Conservation (phyloP, 2,888 invertebrate genomes). For the Tipula vernalis region DNA sequence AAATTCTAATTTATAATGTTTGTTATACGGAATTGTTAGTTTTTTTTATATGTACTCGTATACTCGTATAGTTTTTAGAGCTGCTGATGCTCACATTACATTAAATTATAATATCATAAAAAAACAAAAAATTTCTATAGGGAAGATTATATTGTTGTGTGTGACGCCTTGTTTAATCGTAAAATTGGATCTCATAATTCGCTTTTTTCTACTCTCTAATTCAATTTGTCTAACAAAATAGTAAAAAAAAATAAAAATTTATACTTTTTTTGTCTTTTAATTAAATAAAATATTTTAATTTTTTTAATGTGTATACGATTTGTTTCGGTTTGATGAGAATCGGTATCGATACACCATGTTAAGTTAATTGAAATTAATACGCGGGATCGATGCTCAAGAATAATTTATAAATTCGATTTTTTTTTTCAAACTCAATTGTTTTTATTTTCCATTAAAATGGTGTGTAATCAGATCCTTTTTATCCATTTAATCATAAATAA, state of each 20-base stretch:
- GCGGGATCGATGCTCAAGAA: neutral
- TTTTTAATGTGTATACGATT: neutral
- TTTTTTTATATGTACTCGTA: neutral
- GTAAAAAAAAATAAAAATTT: neutral
- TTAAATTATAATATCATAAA: neutral
- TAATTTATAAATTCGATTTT: neutral
- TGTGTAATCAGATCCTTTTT: neutral
- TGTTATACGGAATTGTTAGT: neutral
- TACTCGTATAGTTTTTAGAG: neutral
- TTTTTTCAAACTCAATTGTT: neutral
- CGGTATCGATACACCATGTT: neutral
- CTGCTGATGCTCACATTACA: neutral
- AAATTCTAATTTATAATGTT: neutral
- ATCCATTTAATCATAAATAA: neutral
- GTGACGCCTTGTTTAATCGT: conserved; percentile 4
- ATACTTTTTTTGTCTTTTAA: neutral
- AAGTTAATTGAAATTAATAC: neutral
- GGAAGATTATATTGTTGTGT: neutral
- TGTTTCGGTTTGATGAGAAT: neutral
- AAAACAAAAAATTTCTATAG: neutral
- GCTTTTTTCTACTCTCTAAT: neutral
- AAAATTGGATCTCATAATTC: neutral
- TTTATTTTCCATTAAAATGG: neutral
- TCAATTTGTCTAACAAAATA: neutral
- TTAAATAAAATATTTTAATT: neutral